Evolutionary conservation across 2,888 invertebrate species (phyloP), one percentile per base, ranked within the genome.

Genomic region (Synanthedon andrenaeformis): DNA sequence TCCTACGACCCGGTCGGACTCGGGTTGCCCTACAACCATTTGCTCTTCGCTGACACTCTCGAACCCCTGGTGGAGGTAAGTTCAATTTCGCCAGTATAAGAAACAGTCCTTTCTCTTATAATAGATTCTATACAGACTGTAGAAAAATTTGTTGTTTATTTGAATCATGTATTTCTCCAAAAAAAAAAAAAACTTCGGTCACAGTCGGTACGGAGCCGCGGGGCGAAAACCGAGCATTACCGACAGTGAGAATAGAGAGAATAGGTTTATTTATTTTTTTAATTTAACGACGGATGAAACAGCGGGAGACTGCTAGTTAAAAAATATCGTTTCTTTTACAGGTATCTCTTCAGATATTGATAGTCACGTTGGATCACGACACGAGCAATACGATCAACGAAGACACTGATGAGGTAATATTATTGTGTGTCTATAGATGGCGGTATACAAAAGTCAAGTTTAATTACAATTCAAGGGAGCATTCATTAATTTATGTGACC

Each of bases 1-100:
- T 94, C 97, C 0, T 99, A 99, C 79, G 98, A 99, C 85, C 99
- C 99, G 0, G 96, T 98, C n/a, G 99, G 99, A 0, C 92, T 97
- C 59, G 99, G 99, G 2, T 90, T 95, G 56, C 99, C 99, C 0
- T 99, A 99, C 87, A 99, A 99, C 88, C 99, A 99, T 76, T 89
- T 99, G 51, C 82, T 99, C 56, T 99, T 99, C 76, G 92, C 92
- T 3, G 99, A 99, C 80, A 94, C 95, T 0, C 86, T 96, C 49
- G 99, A 99, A 74, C 96, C 97, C 0, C 86, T 99, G 11, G 99
- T 99, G 0, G 98, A 99, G 81, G 83, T 82, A 62, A 55, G 53
- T 45, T 1, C 8, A 12, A 45, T 45, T 35, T 10, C 5, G 10
- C 2, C 35, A 19, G 19, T 19, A 19, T 19, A 19, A 19, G 19